Percentiles rank a stretch among this genome's conserved stretches.
These are phyloP conservation scores for Sander vitreus DNA, from an alignment of 2,113 vertebrate genomes.

Conservation along the genomic window DNA sequence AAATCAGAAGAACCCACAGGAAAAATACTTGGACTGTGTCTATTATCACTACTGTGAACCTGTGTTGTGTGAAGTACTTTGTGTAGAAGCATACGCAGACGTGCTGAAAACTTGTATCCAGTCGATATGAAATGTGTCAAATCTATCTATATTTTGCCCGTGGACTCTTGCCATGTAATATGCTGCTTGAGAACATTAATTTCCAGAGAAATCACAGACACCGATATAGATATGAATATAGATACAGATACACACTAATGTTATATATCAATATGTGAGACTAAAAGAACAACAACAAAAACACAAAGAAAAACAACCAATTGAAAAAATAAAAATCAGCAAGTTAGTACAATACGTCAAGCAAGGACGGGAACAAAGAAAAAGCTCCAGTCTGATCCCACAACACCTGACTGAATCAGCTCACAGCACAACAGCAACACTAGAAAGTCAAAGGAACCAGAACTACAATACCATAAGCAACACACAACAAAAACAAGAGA, in stretches of 20 bases:
- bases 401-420: conserved; percentile 81
- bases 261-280: conserved; percentile 57
- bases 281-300: conserved; percentile 39
- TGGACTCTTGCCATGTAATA: conserved; percentile 84
- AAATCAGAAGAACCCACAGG: conserved; percentile 85
- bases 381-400: conserved; percentile 81
- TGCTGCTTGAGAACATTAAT: conserved; percentile 74
- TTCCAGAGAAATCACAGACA: conserved; percentile 69
- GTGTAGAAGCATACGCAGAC: conserved; percentile 30
- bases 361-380: conserved; percentile 77
- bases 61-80: conserved; percentile 50
- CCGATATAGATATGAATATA: conserved; percentile 60
- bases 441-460: conserved; percentile 81
- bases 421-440: conserved; percentile 84
- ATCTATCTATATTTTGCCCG: conserved; percentile 81
- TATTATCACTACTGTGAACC: conserved; percentile 50
- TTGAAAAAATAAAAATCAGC: conserved; percentile 52
- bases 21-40: conserved; percentile 74
- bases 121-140: conserved; percentile 42
- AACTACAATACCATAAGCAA: conserved; percentile 82
- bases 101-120: conserved; percentile 42
- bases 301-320: conserved; percentile 42
- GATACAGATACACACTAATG: conserved; percentile 67
- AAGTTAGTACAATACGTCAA: conserved; percentile 76
- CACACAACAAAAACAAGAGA: conserved; percentile 78